Evolutionary conservation across 2,797 vertebrate genomes (phyloP), one percentile per base, ranked within the genome.

Genomic region (Helicolenus hilgendorfi): DNA sequence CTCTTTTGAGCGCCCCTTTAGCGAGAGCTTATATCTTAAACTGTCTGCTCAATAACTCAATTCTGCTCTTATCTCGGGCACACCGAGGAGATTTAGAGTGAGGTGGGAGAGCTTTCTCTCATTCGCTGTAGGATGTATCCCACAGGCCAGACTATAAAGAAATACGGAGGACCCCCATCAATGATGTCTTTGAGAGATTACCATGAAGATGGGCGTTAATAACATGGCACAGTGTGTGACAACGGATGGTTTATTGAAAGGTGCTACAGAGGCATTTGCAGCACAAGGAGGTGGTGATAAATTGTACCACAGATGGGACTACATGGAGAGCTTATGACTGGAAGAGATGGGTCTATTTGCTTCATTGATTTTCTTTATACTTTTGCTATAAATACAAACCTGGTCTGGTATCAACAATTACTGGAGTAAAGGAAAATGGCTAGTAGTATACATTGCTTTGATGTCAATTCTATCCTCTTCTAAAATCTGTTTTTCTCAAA

Each of bases 1-100:
- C 88, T 89, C 70, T 81, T 91, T 80, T 91, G 89, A 93, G 86
- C 29, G 15, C 8, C 86, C 79, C 79, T 96, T 96, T 78, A 94
- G 94, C 13, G n/a, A 75, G 83, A 89, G 96, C 94, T 95, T 95
- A 94, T 96, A 96, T 96, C 95, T 96, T 94, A 96, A 96, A 94
- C 86, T 90, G 77, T 76, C 93, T 84, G 80, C 92, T 96, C 96
- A 89, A 96, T 97, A 96, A 96, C 95, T 97, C 96, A 95, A 94
- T 97, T 96, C 92, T 72, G n/a, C 65, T 92, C 94, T 96, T 96
- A 97, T 96, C 96, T 93, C 45, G 4, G 79, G 91, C 93, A 91
- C 89, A 90, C 80, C 92, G 87, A 85, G 70, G 88, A 96, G 95
- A 96, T 97, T 96, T 95, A 96, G 87, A 90, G 87, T 62, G 77